Base-by-base conservation (phyloP, 2,113 vertebrate genomes). In the Sinosuthora webbiana region DNA sequence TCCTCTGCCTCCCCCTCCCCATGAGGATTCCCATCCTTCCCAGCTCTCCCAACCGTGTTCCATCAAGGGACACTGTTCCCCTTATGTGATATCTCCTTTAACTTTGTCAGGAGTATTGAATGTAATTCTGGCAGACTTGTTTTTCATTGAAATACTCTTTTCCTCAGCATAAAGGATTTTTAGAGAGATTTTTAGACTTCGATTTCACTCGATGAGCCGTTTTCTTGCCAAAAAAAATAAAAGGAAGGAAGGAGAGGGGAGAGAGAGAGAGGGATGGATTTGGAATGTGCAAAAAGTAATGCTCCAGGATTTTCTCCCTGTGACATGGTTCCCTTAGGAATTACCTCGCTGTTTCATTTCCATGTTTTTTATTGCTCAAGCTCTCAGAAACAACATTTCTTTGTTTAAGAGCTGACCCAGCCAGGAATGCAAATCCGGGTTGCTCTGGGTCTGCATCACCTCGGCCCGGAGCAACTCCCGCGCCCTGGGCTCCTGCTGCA, bases 311-410 rank as follows among this genome's bases (percentile, higher is more conserved):
- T 91, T 93, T 96, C 65, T 87, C 85, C 90, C 73, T 47, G 76
- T 83, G 81, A 81, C 64, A 42, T 2, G 15, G 52, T 14, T 91
- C 87, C 78, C 92, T 75, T 20, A 68, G 84, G 89, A 96, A 76
- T 91, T 53, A 52, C 53, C 70, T 68, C 19, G 42, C 74, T 10
- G 2, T 49, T 93, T 94, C 57, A 42, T 90, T 88, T 90, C 89
- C 88, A 88, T 28, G 57, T 49, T 90, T 82, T 92, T 93, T 83
- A 84, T 47, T 82, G 42, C 69, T 81, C 76, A 81, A 1, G 27
- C 42, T 93, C 83, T 94, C 81, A 78, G 83, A 94, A 96, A 87
- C 57, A 91, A 55, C 35, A 84, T 70, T 70, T 78, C 52, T 94
- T 91, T 89, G 44, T 89, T 94, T 70, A 71, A 93, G 68, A 89